A percentile compares a stretch with the other conserved stretches of the same genome.
Conservation (phyloP, 2,888 invertebrate genomes). For the Mystacides longicornis region DNA sequence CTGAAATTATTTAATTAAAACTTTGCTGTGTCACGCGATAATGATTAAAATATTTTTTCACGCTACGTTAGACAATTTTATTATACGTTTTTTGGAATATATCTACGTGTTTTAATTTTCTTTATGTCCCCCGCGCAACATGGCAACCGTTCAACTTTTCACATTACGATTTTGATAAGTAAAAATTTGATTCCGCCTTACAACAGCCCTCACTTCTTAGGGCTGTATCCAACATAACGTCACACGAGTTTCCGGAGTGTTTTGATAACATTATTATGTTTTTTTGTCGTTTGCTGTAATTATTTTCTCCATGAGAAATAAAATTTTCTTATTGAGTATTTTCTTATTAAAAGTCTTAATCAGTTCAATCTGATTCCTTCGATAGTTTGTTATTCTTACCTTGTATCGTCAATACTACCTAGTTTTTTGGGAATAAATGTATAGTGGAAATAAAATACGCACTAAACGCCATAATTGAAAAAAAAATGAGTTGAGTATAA, state of each 20-base stretch:
- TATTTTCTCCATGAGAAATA: too few species aligned
- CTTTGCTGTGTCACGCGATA: slow-evolving; percentile 1
- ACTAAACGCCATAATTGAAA: too few species aligned
- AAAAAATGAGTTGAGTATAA: too few species aligned
- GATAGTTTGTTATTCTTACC: too few species aligned
- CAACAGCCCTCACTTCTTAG: too few species aligned
- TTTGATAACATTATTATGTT: not conserved
- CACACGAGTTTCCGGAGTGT: not conserved
- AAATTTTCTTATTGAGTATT: too few species aligned
- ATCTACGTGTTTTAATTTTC: slow-evolving; percentile 2
- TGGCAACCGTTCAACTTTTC: not conserved
- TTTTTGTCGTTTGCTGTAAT: not conserved
- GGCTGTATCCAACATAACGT: not conserved
- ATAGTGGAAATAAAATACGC: too few species aligned
- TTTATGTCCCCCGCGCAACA: not conserved
- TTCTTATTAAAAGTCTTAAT: too few species aligned
- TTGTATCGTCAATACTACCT: too few species aligned
- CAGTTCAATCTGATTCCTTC: too few species aligned
- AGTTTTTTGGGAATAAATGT: too few species aligned
- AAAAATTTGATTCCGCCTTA: too few species aligned
- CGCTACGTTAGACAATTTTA: slow-evolving; percentile 2
- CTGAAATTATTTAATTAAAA: slow-evolving; percentile 1
- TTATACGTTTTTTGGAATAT: slow-evolving; percentile 1
- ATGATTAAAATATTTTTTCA: slow-evolving; percentile 1
- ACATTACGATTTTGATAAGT: not conserved